Percentiles rank a stretch among this genome's conserved stretches.
These are phyloP conservation scores for Nephrotoma guestfalica DNA, from an alignment of 2,888 invertebrate genomes.

Conservation along the genomic window DNA sequence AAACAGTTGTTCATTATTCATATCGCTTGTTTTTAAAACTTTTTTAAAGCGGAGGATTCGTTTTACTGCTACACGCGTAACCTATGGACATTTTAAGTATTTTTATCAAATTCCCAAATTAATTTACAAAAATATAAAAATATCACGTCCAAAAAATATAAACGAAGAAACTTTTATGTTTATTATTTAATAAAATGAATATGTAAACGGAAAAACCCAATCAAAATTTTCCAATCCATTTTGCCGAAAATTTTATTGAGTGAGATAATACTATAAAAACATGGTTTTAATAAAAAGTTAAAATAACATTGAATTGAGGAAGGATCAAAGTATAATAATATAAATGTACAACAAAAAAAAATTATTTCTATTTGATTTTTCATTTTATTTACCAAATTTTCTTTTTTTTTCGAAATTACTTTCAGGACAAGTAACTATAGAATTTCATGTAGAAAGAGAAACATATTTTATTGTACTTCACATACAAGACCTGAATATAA, in stretches of 20 bases:
- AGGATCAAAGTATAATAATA: not conserved
- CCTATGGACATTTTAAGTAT: not conserved
- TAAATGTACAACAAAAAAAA: not conserved
- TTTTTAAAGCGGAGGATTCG: too few relatives aligned
- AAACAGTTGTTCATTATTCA: too few relatives aligned
- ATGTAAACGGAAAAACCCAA: not conserved
- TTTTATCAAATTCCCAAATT: not conserved
- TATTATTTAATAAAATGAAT: not conserved
- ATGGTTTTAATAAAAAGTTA: not conserved
- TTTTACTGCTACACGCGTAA: not conserved
- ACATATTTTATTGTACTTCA: conserved; percentile 73
- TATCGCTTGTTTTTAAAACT: too few relatives aligned
- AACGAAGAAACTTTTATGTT: not conserved
- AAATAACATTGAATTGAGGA: not conserved
- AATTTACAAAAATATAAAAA: not conserved
- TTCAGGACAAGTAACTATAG: conserved; percentile 72
- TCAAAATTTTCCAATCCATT: not conserved
- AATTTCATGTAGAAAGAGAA: conserved; percentile 67
- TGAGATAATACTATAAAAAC: not conserved
- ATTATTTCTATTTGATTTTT: not conserved
- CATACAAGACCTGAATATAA: conserved; percentile 72
- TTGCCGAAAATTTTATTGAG: not conserved
- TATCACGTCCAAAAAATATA: not conserved
- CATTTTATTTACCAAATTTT: not conserved
- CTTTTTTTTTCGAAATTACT: not conserved